These are phyloP conservation scores for Drosophila kikkawai DNA, from an alignment of 1,140 invertebrate genomes.

Conservation along the genomic window DNA sequence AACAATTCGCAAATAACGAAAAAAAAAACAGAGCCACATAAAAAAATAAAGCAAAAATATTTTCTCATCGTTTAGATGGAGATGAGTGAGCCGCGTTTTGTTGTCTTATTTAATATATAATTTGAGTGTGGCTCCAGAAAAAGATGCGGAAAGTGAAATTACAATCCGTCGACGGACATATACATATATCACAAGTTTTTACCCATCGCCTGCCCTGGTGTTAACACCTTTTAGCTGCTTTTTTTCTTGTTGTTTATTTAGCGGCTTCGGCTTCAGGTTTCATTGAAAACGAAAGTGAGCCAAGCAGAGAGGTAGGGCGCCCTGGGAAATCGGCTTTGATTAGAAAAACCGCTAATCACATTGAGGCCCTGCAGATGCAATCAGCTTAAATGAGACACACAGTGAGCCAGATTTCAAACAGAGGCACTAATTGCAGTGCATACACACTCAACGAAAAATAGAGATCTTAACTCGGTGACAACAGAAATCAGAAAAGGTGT, in stretches of 20 bases:
- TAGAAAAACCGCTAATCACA: conserved; percentile 69
- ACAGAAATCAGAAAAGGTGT: neutral
- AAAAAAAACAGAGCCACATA: conserved; percentile 5
- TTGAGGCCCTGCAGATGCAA: conserved; percentile 32
- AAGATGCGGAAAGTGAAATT: conserved; percentile 80
- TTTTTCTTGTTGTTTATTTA: conserved; percentile 31
- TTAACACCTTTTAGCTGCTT: conserved; percentile 67
- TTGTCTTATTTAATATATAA: conserved; percentile 62
- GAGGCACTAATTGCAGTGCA: conserved; percentile 51
- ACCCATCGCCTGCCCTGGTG: conserved; percentile 19
- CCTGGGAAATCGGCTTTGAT: conserved; percentile 53
- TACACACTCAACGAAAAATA: neutral
- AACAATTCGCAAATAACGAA: conserved; percentile 33
- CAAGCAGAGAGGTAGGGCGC: conserved; percentile 13
- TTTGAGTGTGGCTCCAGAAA: conserved; percentile 64
- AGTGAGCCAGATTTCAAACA: conserved; percentile 33
- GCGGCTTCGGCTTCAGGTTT: conserved; percentile 54
- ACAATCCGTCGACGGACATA: conserved; percentile 31
- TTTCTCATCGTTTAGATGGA: conserved; percentile 69
- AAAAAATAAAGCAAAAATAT: conserved; percentile 64
- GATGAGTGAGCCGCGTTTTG: conserved; percentile 51
- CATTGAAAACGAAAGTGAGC: conserved; percentile 79
- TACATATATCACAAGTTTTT: conserved; percentile 40
- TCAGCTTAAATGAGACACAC: conserved; percentile 42
- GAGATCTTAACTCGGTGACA: conserved; percentile 4